Evolutionary conservation across 92 coral and sea anemone genomes (phyloP).

Genomic region (Galaxea fascicularis): DNA sequence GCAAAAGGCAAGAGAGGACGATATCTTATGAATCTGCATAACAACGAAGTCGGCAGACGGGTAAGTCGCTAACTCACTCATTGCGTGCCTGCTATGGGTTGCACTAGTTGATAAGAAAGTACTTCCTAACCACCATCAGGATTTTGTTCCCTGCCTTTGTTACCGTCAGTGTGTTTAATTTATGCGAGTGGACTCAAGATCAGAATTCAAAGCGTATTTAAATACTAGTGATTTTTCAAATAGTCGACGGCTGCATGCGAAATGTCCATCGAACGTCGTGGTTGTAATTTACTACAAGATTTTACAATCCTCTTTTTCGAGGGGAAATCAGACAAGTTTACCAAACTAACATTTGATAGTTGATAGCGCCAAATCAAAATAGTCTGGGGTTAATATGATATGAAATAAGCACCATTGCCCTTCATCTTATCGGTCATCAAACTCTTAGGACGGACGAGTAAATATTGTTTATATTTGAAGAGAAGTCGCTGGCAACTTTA

Average conservation of each 20-base stretch:
- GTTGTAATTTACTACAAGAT: not conserved
- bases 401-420: not conserved
- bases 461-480: conserved; percentile 18
- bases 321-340: not conserved
- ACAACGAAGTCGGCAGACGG: conserved; percentile 92
- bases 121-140: no score
- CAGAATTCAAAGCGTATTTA: not conserved
- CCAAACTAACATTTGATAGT: not conserved
- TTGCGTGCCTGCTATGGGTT: not conserved
- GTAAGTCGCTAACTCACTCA: conserved; percentile 56
- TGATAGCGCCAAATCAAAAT: not conserved
- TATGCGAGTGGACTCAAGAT: not conserved
- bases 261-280: no score
- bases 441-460: conserved; percentile 6
- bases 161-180: not conserved
- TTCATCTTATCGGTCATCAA: conserved; percentile 11
- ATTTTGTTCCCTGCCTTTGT: not conserved
- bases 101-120: no score
- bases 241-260: no score
- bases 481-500: conserved; percentile 31
- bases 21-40: conserved; percentile 85
- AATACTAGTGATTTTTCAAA: not conserved
- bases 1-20: conserved; percentile 64
- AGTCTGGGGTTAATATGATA: conserved; percentile 12
- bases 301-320: not conserved